Percentiles rank a stretch among this genome's conserved stretches.
Conservation (phyloP, 2,888 invertebrate genomes). For the Augochlorella aurata region DNA sequence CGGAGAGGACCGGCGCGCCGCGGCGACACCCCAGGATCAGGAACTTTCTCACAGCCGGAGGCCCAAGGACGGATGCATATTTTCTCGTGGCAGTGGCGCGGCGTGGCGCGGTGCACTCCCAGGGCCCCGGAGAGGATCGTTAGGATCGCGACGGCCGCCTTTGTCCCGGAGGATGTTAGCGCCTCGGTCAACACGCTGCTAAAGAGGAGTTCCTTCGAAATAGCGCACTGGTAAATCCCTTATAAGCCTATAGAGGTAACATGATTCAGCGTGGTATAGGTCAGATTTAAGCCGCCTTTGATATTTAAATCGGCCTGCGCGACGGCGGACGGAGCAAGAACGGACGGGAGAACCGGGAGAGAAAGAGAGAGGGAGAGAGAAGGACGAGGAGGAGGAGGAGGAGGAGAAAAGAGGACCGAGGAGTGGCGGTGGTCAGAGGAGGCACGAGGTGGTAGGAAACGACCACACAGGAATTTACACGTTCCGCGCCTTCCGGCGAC, state of each 20-base stretch:
- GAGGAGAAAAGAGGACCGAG: conserved; percentile 39
- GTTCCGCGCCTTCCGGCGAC: conserved; percentile 70
- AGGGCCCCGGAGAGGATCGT: conserved; percentile 28
- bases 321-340: conserved; percentile 51
- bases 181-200: conserved; percentile 76
- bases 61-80: conserved; percentile 61
- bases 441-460: conserved; percentile 69
- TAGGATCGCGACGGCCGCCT: conserved; percentile 62
- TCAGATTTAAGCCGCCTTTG: conserved; percentile 82
- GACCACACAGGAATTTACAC: conserved; percentile 81
- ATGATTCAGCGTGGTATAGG: conserved; percentile 82
- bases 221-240: conserved; percentile 72
- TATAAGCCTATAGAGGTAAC: conserved; percentile 79
- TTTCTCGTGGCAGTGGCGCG: conserved; percentile 9
- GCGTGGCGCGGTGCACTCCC: not conserved
- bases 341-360: conserved; percentile 54
- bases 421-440: conserved; percentile 40
- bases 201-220: conserved; percentile 65
- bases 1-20: too few species aligned
- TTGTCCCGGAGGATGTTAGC: conserved; percentile 77
- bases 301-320: conserved; percentile 80
- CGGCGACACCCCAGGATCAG: conserved; percentile 51
- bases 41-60: conserved; percentile 64
- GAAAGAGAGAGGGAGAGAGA: conserved; percentile 39
- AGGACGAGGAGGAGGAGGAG: conserved; percentile 22